These are phyloP conservation scores for Gambusia affinis DNA, from an alignment of 2,113 vertebrate genomes.

Conservation along the genomic window DNA sequence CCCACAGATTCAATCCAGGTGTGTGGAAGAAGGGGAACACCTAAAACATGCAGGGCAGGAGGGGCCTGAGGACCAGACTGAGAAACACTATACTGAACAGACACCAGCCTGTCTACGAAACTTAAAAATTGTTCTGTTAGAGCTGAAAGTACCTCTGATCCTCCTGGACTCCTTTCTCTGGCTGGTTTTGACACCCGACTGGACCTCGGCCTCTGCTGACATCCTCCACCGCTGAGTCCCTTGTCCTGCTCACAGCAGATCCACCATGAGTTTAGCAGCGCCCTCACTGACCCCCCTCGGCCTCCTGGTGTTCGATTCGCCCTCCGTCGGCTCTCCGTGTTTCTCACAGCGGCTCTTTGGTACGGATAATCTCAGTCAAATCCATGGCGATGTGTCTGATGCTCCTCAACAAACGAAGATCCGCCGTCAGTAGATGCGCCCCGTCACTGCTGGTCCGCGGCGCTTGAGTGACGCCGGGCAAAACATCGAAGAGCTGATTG, in stretches of 20 bases:
- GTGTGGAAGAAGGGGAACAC: too few species aligned
- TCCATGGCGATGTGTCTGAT: conserved; percentile 59
- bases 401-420: conserved; percentile 60
- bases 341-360: conserved; percentile 48
- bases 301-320: conserved; percentile 45
- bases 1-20: too few species aligned
- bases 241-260: conserved; percentile 71
- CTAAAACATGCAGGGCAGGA: too few species aligned
- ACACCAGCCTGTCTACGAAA: neutral
- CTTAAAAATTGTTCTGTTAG: neutral
- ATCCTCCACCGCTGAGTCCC: conserved; percentile 86
- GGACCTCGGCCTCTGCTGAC: conserved; percentile 97
- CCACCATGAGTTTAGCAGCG: conserved; percentile 73
- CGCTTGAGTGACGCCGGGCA: conserved; percentile 31
- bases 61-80: too few species aligned
- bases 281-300: conserved; percentile 56
- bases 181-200: conserved; percentile 98
- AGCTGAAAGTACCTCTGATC: conserved; percentile 86
- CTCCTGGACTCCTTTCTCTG: conserved; percentile 96
- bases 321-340: conserved; percentile 29
- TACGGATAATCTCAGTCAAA: conserved; percentile 56
- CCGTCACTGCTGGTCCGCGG: conserved; percentile 56
- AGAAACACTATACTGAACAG: neutral
- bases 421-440: conserved; percentile 32
- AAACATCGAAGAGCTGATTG: conserved; percentile 33